Conservation (phyloP, 1,140 invertebrate species). For the Drosophila santomea region DNA sequence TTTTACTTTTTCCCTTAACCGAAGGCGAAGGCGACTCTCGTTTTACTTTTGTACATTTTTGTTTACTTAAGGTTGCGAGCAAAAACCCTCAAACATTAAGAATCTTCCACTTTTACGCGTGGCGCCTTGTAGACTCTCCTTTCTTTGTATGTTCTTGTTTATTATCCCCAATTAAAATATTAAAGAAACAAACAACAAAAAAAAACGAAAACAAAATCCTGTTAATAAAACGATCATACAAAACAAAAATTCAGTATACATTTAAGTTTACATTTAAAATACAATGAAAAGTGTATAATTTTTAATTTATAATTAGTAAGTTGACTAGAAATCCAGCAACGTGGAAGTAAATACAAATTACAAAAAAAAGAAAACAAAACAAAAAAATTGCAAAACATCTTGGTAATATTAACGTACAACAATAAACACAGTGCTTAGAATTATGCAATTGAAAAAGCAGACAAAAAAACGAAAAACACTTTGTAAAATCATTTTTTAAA, state of each 20-base stretch:
- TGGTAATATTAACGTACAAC: constrained; percentile 39
- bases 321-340: constrained; percentile 53
- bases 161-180: constrained; percentile 16
- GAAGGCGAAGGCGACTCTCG: constrained; percentile 12
- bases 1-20: constrained; percentile 1
- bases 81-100: constrained; percentile 43
- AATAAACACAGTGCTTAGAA: constrained; percentile 55
- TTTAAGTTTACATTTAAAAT: constrained; percentile 69
- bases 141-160: constrained; percentile 69
- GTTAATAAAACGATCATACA: constrained; percentile 63
- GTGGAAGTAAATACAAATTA: constrained; percentile 30
- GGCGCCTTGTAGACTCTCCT: constrained; percentile 54
- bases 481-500: constrained; percentile 81
- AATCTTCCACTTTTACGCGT: constrained; percentile 71
- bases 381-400: constrained; percentile 62
- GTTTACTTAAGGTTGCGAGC: constrained; percentile 54
- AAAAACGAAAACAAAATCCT: constrained; percentile 29
- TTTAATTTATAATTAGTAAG: constrained; percentile 71
- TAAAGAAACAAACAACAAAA: neutral
- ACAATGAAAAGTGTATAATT: constrained; percentile 70
- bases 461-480: constrained; percentile 38
- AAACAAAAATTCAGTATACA: constrained; percentile 60
- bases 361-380: constrained; percentile 22
- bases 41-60: constrained; percentile 66
- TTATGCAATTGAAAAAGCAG: constrained; percentile 39